Conservation (phyloP, 2,888 invertebrate species). For the Leptinotarsa peninsularis region DNA sequence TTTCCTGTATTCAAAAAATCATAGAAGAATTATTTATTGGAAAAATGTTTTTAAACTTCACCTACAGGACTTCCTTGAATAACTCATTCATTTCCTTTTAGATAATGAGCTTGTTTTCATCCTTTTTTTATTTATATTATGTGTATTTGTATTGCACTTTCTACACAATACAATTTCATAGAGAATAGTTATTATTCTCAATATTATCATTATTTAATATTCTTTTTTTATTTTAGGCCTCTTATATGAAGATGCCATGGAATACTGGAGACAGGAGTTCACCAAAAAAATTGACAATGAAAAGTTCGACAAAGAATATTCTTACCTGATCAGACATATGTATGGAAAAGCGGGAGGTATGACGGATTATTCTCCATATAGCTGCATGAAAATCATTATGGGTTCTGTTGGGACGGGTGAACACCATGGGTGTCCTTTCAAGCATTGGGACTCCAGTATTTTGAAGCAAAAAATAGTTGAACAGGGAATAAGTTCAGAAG, state of each 20-base stretch:
- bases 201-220: neutral
- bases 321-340: constrained; percentile 91
- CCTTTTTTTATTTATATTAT: no score
- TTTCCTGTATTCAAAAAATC: no score
- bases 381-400: constrained; percentile 91
- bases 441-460: constrained; percentile 78
- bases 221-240: constrained; percentile 72
- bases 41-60: no score
- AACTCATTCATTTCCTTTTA: no score
- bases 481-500: constrained; percentile 74
- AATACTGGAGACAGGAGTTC: constrained; percentile 94
- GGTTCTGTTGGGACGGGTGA: constrained; percentile 81
- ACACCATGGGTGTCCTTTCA: constrained; percentile 94
- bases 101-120: no score
- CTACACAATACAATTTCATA: neutral
- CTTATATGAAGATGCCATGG: constrained; percentile 87
- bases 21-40: no score
- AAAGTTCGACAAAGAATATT: constrained; percentile 92
- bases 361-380: constrained; percentile 89
- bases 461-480: constrained; percentile 80
- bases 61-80: no score
- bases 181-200: neutral
- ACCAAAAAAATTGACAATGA: constrained; percentile 83
- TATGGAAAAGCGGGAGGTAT: constrained; percentile 96
- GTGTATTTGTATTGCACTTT: no score